These are phyloP conservation scores for Zonitis immaculata DNA, from an alignment of 2,888 invertebrate species.

Conservation along the genomic window DNA sequence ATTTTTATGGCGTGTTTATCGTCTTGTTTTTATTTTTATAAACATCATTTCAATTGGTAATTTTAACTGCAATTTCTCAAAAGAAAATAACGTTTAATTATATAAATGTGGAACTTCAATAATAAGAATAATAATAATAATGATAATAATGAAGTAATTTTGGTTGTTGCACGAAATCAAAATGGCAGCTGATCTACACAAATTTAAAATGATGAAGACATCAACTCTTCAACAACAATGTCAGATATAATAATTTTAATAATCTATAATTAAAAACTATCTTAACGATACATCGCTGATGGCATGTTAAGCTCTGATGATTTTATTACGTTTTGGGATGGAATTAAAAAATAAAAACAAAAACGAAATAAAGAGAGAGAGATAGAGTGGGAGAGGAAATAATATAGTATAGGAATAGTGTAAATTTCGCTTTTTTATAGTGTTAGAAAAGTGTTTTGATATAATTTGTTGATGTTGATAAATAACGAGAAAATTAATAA, in stretches of 20 bases:
- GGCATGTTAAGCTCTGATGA: not conserved
- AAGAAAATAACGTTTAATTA: conserved; percentile 34
- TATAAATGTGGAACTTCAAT: too few species aligned
- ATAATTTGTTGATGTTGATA: not conserved
- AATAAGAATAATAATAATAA: too few species aligned
- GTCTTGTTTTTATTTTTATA: not conserved
- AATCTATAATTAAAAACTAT: conserved; percentile 40
- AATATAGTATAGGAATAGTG: too few species aligned
- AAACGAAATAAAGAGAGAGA: not conserved
- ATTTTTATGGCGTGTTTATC: not conserved
- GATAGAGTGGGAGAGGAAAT: not conserved
- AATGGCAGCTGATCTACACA: conserved; percentile 33
- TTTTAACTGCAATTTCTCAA: conserved; percentile 15
- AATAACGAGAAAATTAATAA: not conserved
- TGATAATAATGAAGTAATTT: too few species aligned
- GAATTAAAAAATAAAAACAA: not conserved
- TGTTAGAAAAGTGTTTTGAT: not conserved
- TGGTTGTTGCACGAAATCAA: conserved; percentile 28
- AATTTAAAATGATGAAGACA: conserved; percentile 33
- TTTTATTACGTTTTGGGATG: not conserved
- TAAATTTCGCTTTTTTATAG: not conserved
- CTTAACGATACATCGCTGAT: conserved; percentile 29
- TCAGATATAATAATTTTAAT: conserved; percentile 35
- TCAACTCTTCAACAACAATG: conserved; percentile 31
- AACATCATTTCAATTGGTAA: not conserved